These are phyloP conservation scores for Tipula vernalis DNA, from an alignment of 2,888 invertebrate species.

Conservation along the genomic window DNA sequence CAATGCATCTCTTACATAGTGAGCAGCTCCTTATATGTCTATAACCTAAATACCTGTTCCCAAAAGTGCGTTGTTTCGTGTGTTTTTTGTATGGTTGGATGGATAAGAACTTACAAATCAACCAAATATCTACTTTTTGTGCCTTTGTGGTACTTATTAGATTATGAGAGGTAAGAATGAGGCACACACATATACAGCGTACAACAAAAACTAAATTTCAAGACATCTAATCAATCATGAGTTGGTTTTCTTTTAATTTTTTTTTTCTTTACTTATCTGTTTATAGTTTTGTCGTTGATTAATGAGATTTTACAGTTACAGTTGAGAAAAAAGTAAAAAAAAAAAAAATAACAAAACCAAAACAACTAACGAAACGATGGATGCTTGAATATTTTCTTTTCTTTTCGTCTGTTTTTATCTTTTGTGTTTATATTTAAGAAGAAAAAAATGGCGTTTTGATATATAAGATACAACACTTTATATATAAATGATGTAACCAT, in stretches of 20 bases:
- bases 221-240: conserved; percentile 4
- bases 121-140: background rate
- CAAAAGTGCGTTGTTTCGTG: background rate
- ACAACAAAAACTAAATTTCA: background rate
- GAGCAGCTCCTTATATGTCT: background rate
- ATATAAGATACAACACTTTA: background rate
- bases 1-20: background rate
- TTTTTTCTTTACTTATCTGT: background rate
- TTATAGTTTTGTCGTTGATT: conserved; percentile 4
- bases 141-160: background rate
- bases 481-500: background rate
- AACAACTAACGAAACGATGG: background rate
- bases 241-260: background rate
- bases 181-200: background rate
- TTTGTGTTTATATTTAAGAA: background rate
- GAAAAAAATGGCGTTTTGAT: background rate
- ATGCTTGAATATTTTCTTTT: background rate
- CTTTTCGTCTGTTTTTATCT: background rate
- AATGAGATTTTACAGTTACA: background rate
- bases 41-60: background rate
- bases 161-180: background rate
- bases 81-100: background rate
- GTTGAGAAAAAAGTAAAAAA: background rate
- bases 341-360: background rate
- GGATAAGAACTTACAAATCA: background rate